phyloP scores from a whole-genome alignment of 2,113 vertebrate species.

The Campylomormyrus tamandua region DNA sequence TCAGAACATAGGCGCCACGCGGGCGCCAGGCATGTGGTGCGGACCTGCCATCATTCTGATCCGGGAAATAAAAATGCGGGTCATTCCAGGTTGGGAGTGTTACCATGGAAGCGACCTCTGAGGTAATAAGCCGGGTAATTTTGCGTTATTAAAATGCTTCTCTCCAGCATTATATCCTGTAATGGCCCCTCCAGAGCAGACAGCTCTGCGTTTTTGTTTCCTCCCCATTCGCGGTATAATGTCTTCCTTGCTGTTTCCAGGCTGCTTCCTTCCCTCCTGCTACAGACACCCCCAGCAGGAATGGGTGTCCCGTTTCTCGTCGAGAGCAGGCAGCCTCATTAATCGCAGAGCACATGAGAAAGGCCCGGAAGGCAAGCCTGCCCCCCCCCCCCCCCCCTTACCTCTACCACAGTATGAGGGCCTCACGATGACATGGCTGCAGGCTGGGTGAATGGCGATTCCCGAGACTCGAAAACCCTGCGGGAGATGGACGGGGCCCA shows the following conservation, averaged over 20 bases:
- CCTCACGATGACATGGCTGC: background rate
- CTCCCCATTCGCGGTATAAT: background rate
- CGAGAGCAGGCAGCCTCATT: background rate
- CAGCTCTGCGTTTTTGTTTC: background rate
- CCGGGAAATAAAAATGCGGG: background rate
- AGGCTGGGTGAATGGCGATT: background rate
- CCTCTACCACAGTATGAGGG: background rate
- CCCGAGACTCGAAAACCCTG: background rate
- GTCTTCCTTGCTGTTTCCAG: background rate
- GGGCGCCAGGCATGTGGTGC: background rate
- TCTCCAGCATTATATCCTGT: background rate
- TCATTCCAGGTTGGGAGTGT: background rate
- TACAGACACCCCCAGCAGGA: background rate
- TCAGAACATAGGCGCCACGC: background rate
- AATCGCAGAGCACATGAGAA: background rate
- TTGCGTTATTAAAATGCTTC: background rate
- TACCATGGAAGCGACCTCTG: background rate
- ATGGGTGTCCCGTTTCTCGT: background rate
- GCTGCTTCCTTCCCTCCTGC: background rate
- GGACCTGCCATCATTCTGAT: background rate
- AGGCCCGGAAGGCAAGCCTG: background rate
- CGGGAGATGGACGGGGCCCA: background rate
- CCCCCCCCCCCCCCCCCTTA: background rate
- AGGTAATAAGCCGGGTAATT: background rate
- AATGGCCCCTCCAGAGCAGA: background rate